These are phyloP conservation scores for Drosophila orena DNA, from an alignment of 1,140 invertebrate genomes.

Conservation along the genomic window DNA sequence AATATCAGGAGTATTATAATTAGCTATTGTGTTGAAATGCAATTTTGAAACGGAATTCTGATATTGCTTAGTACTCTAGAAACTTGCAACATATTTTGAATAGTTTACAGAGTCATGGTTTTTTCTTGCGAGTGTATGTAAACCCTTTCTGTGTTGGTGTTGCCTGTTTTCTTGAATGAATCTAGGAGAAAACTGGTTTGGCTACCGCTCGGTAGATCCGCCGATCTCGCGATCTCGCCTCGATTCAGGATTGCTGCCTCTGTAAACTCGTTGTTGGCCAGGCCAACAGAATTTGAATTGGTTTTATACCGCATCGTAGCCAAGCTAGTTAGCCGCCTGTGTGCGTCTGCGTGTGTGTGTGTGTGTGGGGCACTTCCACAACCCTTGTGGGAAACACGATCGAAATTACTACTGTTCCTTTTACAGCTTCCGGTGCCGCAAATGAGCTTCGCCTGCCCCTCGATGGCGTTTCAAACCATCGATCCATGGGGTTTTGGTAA, in stretches of 20 bases:
- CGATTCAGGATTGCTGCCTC: constrained; percentile 53
- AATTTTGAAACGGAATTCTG: too few species aligned
- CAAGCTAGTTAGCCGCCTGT: constrained; percentile 16
- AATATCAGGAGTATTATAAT: too few species aligned
- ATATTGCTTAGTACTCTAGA: background rate
- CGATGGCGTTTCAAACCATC: constrained; percentile 53
- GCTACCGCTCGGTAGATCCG: constrained; percentile 41
- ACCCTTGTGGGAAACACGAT: constrained; percentile 66
- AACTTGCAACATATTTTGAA: background rate
- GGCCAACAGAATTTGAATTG: constrained; percentile 52
- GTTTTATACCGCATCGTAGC: constrained; percentile 29
- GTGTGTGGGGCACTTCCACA: constrained; percentile 42
- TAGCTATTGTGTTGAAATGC: too few species aligned
- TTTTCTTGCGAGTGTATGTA: constrained; percentile 27
- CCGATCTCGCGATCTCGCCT: constrained; percentile 44
- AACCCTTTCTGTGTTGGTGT: constrained; percentile 65
- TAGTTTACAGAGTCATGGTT: background rate
- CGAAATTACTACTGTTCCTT: constrained; percentile 73
- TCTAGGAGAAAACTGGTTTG: constrained; percentile 76
- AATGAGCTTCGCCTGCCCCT: constrained; percentile 42
- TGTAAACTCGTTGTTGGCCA: constrained; percentile 53
- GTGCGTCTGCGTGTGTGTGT: constrained; percentile 7
- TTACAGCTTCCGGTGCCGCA: constrained; percentile 75
- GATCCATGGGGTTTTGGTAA: constrained; percentile 44
- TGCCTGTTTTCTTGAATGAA: constrained; percentile 81